Percentiles rank a stretch among this genome's conserved stretches.
Conservation (phyloP, 2,113 vertebrate species). For the Pipa parva region DNA sequence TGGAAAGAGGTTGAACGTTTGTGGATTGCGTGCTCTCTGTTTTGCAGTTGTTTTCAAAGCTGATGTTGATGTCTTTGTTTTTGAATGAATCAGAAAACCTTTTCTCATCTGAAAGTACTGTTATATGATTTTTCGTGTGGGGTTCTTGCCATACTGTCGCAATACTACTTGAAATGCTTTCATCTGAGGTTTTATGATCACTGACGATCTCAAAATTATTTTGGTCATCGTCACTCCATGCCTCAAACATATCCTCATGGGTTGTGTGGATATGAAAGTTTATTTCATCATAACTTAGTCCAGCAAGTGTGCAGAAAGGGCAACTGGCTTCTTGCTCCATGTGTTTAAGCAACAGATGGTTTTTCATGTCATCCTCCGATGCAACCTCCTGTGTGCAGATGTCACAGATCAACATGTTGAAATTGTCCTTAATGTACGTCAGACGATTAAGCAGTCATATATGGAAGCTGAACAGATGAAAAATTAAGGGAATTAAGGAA, state of each 20-base stretch:
- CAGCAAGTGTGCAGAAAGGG: constrained; percentile 65
- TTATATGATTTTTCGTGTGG: not conserved
- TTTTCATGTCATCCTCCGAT: constrained; percentile 65
- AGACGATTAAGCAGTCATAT: no score
- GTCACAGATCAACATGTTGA: constrained; percentile 70
- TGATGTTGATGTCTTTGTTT: not conserved
- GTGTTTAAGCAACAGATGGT: constrained; percentile 61
- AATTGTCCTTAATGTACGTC: not conserved
- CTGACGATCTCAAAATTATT: not conserved
- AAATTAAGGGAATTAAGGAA: no score
- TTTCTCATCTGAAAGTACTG: not conserved
- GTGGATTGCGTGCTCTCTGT: not conserved
- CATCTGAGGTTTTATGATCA: not conserved
- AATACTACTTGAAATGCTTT: no score
- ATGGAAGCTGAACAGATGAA: no score
- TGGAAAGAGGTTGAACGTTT: not conserved
- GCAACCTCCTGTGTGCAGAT: constrained; percentile 66
- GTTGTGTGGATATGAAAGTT: constrained; percentile 61
- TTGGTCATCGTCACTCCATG: constrained; percentile 32
- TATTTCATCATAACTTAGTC: constrained; percentile 66
- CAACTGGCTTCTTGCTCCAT: constrained; percentile 59
- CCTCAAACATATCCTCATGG: constrained; percentile 58
- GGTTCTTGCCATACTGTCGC: no score
- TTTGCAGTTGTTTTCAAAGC: not conserved
- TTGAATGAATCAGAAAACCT: not conserved